Evolutionary conservation across 2,888 invertebrate species (phyloP), one percentile per base, ranked within the genome.

Genomic region (Ormyrus rosae): DNA sequence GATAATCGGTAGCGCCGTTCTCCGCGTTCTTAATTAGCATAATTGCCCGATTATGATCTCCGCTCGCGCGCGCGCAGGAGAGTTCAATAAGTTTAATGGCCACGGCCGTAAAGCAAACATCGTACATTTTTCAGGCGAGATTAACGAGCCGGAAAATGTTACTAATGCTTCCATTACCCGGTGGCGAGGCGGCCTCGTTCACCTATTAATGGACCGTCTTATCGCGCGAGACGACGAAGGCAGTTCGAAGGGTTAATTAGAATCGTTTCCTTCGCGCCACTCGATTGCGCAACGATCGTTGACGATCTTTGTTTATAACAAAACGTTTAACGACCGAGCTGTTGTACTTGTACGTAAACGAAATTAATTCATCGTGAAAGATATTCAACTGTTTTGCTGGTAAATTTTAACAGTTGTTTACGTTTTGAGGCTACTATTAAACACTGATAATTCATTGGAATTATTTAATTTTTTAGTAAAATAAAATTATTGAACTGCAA

Each of bases 101-200:
- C 34, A 64, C 65, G 55, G 34, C 67, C 75, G 74, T 78, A 74
- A 70, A 72, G 73, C 71, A 71, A 73, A 77, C 67, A 67, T 64
- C 67, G 74, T 50, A 50, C 61, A 69, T 78, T 82, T 82, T 82
- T 78, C 76, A 69, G 76, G 53, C 68, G 19, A 55, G 72, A 75
- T 81, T 73, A 81, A 79, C 81, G 79, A 81, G 73, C 73, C 76
- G 81, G 77, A 81, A 83, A 83, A 83, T 81, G 45, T 81, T 72
- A 78, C 74, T 81, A 81, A 81, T 74, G 81, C 70, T 65, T 71
- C 78, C 48, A 78, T 78, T 75, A 73, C 64, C 56, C 9, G 13
- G 34, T 45, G 75, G 55, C 46, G 9, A 13, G 11, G 11, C 68
- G 71, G 64, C 81, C 69, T 73, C 69, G 51, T 72, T 69, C 67